Base-by-base conservation (phyloP, 2,797 vertebrate genomes). In the Serranus cabrilla region DNA sequence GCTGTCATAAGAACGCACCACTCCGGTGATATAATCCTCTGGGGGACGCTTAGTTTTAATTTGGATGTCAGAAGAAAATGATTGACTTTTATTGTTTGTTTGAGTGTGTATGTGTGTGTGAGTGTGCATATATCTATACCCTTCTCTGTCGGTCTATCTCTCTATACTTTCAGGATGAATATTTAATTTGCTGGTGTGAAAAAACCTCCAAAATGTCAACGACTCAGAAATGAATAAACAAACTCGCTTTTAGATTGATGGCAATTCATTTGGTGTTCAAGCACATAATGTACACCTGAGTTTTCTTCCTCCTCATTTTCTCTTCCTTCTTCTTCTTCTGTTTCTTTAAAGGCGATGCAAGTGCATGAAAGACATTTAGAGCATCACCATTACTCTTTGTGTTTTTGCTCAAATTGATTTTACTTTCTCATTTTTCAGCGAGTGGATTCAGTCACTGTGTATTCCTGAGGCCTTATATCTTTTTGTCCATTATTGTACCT, bases 21-120 rank as follows among this genome's bases (percentile, higher is more conserved):
- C 82, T 88, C 62, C 17, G 51, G 74, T 87, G 91, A 94, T 87
- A 69, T 74, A 86, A 82, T 91, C 87, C 88, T 91, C 80, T 58
- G 54, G 81, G 81, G 91, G 78, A 87, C 54, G 82, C 82, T 93
- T 91, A 83, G 76, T 91, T 91, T 93, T 94, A 92, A 93, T 94
- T 91, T 93, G 86, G 81, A 83, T 88, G 90, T 93, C 91, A 92
- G 52, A 66, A 67, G 76, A 83, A 89, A 89, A 91, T 92, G 90
- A 94, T 92, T 84, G 91, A 92, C 87, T 92, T 89, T 84, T 76
- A 86, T 79, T 83, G 81, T 87, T 81, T 86, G 74, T 63, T 23
- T 80, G 72, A 43, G 52, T 34, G 52, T 78, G 55, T 52, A 16
- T 62, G 50, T 34, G 42, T 13, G 73, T 73, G 63, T 65, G 42